Conservation (phyloP, 2,113 vertebrate genomes). For the Rhombomys opimus region DNA sequence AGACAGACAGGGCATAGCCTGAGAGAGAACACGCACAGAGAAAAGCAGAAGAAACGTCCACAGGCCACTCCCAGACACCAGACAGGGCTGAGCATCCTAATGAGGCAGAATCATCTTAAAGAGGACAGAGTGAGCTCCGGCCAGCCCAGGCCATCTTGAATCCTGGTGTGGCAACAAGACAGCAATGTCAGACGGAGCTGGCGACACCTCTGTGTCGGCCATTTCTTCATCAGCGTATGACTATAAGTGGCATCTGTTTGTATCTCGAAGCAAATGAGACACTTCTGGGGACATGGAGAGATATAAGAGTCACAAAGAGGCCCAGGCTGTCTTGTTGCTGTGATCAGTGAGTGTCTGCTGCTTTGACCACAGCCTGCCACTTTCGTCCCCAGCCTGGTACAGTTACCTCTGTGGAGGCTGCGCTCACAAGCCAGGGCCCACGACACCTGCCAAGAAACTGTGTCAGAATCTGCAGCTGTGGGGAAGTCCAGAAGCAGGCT, state of each 20-base stretch:
- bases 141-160: background rate
- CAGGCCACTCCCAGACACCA: background rate
- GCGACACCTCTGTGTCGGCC: background rate
- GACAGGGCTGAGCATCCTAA: no score
- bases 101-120: background rate
- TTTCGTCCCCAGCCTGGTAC: no score
- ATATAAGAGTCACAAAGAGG: background rate
- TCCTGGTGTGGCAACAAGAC: background rate
- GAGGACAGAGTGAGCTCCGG: background rate
- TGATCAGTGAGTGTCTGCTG: background rate
- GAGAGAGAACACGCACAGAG: background rate
- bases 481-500: background rate
- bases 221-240: background rate
- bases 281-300: background rate
- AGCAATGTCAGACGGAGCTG: background rate
- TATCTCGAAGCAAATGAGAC: slow-evolving; percentile 16
- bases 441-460: background rate
- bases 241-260: background rate
- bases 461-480: background rate
- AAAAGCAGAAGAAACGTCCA: rapidly evolving
- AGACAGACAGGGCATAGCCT: rapidly evolving
- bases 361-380: rapidly evolving
- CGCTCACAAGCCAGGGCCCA: background rate
- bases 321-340: rapidly evolving
- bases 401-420: background rate